phyloP scores from a whole-genome alignment of 2,113 vertebrate species.

The Apteryx mantelli region DNA sequence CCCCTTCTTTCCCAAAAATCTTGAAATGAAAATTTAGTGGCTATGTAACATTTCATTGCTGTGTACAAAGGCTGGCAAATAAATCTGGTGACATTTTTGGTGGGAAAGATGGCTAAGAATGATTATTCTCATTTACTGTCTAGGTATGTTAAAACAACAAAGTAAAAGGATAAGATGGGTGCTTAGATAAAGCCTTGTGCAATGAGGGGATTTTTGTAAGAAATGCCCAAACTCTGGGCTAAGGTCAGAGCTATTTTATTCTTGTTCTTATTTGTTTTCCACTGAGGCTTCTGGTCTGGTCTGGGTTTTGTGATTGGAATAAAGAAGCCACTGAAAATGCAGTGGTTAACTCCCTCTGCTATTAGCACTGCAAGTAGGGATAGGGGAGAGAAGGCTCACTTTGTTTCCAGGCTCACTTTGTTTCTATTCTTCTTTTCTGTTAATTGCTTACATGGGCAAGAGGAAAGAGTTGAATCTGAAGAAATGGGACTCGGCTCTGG shows the following conservation, averaged over 20 bases:
- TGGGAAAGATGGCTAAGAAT: neutral
- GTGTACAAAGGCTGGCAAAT: neutral
- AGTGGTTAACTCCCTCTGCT: neutral
- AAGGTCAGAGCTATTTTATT: neutral
- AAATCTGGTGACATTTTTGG: neutral
- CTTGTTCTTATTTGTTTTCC: fast-evolving
- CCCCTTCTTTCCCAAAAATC: neutral
- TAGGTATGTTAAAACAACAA: neutral
- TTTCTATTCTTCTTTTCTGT: neutral
- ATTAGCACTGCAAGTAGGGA: neutral
- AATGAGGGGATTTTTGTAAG: neutral
- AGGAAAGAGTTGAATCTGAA: neutral
- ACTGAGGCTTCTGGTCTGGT: neutral
- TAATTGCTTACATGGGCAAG: neutral
- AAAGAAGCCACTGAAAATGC: neutral
- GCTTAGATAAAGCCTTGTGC: neutral
- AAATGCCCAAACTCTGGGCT: neutral
- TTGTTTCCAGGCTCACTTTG: neutral
- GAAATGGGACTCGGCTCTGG: neutral
- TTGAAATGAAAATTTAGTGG: neutral
- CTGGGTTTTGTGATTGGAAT: neutral
- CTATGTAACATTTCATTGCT: neutral
- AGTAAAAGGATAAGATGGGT: neutral
- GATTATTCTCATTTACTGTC: neutral
- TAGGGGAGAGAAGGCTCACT: neutral